Conservation (phyloP, 2,888 invertebrate genomes). For the Sphecodes monilicornis region DNA sequence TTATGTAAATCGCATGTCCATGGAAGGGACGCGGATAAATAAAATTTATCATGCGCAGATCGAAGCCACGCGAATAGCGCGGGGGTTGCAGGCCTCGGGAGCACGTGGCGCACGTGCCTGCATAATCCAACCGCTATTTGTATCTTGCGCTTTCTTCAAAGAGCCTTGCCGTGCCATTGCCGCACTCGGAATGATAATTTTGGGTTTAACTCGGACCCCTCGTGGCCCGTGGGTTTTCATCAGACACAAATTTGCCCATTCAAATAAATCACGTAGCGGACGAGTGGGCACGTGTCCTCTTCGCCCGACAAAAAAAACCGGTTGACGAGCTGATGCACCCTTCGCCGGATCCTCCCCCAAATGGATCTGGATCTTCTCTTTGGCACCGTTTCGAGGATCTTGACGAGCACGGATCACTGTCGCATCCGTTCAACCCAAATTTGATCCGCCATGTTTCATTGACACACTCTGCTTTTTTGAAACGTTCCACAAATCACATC, state of each 20-base stretch:
- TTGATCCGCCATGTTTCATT: too few relatives aligned
- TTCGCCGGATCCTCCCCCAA: constrained; percentile 29
- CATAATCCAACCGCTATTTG: constrained; percentile 60
- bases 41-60: constrained; percentile 57
- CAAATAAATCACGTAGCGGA: constrained; percentile 62
- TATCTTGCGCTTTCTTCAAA: constrained; percentile 61
- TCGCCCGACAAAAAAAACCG: constrained; percentile 18
- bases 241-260: constrained; percentile 65
- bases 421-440: not conserved
- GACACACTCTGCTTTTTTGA: too few relatives aligned
- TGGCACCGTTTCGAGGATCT: not conserved
- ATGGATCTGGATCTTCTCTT: constrained; percentile 13
- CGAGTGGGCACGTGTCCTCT: constrained; percentile 55
- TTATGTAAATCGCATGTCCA: constrained; percentile 46
- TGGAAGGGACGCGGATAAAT: constrained; percentile 32
- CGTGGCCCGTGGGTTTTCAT: constrained; percentile 41
- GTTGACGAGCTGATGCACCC: constrained; percentile 44
- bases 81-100: constrained; percentile 33
- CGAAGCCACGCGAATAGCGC: constrained; percentile 35
- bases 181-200: constrained; percentile 63
- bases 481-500: too few relatives aligned
- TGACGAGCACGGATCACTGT: not conserved
- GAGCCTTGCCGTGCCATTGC: constrained; percentile 26
- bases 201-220: constrained; percentile 44
- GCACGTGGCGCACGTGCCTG: constrained; percentile 63